Evolutionary conservation across 1,140 invertebrate species (phyloP).

Genomic region (Lepidotrigona ventralis): DNA sequence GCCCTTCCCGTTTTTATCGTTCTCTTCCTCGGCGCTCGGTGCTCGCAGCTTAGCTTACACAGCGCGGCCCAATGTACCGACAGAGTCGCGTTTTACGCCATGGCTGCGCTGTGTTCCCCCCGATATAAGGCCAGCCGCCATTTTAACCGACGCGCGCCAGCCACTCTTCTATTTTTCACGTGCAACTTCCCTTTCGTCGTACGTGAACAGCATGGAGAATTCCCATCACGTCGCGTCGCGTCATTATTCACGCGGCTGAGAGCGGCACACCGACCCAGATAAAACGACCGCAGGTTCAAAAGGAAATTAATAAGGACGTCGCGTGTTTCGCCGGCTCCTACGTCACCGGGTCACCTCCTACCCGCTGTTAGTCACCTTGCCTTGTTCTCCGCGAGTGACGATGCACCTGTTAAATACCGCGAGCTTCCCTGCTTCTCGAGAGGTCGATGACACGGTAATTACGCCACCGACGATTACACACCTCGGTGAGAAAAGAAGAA

Average conservation of each 20-base stretch:
- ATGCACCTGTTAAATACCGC: not conserved
- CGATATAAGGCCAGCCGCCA: slow-evolving; percentile 14
- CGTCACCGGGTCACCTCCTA: no score
- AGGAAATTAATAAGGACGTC: slow-evolving; percentile 39
- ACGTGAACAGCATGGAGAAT: slow-evolving; percentile 4
- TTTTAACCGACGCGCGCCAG: slow-evolving; percentile 5
- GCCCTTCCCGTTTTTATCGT: not conserved
- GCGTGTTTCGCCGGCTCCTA: not conserved
- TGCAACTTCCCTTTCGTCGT: not conserved
- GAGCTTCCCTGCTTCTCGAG: not conserved
- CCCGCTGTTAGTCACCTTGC: no score
- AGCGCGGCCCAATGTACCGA: not conserved
- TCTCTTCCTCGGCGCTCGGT: not conserved
- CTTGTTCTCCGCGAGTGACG: not conserved
- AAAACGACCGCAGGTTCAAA: slow-evolving; percentile 12
- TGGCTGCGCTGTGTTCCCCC: not conserved
- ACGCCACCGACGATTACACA: not conserved
- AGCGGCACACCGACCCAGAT: not conserved
- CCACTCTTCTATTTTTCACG: not conserved
- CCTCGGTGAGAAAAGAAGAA: no score
- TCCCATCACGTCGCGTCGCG: slow-evolving; percentile 7
- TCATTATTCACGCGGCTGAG: slow-evolving; percentile 15
- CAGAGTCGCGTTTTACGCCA: slow-evolving; percentile 17
- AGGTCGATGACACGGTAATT: not conserved
- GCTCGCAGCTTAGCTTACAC: not conserved